Base-by-base conservation (phyloP, 1,140 invertebrate genomes). In the Berghia stephanieae region DNA sequence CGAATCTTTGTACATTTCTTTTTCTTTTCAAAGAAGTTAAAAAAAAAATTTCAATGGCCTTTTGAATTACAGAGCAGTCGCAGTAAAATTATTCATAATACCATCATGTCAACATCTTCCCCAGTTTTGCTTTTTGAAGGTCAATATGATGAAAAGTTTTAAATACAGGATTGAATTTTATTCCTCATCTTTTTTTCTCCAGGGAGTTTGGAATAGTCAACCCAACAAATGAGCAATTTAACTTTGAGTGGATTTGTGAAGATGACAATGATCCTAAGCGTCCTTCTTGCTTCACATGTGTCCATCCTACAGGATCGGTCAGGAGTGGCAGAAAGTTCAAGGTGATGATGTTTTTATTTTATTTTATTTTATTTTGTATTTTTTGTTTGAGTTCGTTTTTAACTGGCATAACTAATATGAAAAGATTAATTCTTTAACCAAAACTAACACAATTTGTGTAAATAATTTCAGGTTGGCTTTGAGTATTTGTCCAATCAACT, bases 161-260 rank as follows among this genome's bases (percentile, higher is more conserved):
- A n/a, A n/a, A n/a, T n/a, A n/a, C n/a, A n/a, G n/a, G n/a, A n/a
- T n/a, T n/a, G n/a, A n/a, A n/a, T n/a, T n/a, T 27, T 5, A 36
- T 55, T 21, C 18, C 31, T 16, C 24, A 18, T 63, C 13, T 13
- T 78, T 44, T 75, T 60, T 52, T 42, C 80, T 82, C 4, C 79
- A 87, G 86, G 70, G 83, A 82, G 63, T 90, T 90, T 83, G 80
- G 77, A 8, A 86, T 90, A 42, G 82, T 89, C 0, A 90, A 90
- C 78, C 89, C 89, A 27, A 90, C 89, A 1, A 87, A 82, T 69
- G 78, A 85, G 46, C 75, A 83, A 13, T 90, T 88, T 78, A 79
- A 78, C 52, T 89, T 87, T 82, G 78, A 89, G 42, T 90, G 89
- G 89, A 43, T 84, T 0, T 88, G 84, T 84, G 85, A 89, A 70